phyloP scores from a whole-genome alignment of 2,113 vertebrate species.

The Sebastes schlegelii region DNA sequence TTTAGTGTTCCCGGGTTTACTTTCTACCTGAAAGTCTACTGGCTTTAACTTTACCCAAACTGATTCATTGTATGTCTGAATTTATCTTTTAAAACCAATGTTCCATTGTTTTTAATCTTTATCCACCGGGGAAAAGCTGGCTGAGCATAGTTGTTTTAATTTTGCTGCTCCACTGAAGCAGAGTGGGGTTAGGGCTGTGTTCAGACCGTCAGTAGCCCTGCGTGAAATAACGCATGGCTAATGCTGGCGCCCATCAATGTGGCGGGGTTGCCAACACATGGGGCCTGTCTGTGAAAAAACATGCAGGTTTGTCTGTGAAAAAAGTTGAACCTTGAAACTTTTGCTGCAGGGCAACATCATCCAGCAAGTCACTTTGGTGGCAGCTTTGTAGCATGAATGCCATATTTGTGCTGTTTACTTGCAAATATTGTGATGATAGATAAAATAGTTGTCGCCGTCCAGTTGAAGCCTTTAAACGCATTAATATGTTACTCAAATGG shows the following conservation, averaged over 20 bases:
- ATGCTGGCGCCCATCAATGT: background rate
- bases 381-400: background rate
- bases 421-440: background rate
- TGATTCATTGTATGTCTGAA: background rate
- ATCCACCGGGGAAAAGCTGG: background rate
- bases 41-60: background rate
- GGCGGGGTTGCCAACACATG: background rate
- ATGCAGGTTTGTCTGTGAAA: background rate
- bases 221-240: background rate
- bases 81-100: background rate
- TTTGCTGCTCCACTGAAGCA: slow-evolving; percentile 12
- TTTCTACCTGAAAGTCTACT: background rate
- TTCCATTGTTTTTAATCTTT: background rate
- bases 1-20: background rate
- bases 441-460: background rate
- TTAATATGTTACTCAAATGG: background rate
- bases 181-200: background rate
- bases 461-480: background rate
- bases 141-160: background rate
- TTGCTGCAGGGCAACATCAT: background rate
- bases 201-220: background rate
- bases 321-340: background rate
- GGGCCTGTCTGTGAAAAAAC: background rate
- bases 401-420: background rate
- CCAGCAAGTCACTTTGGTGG: background rate